Evolutionary conservation across 2,113 vertebrate genomes (phyloP), one percentile per base, ranked within the genome.

Genomic region (Circaetus cinerascens): DNA sequence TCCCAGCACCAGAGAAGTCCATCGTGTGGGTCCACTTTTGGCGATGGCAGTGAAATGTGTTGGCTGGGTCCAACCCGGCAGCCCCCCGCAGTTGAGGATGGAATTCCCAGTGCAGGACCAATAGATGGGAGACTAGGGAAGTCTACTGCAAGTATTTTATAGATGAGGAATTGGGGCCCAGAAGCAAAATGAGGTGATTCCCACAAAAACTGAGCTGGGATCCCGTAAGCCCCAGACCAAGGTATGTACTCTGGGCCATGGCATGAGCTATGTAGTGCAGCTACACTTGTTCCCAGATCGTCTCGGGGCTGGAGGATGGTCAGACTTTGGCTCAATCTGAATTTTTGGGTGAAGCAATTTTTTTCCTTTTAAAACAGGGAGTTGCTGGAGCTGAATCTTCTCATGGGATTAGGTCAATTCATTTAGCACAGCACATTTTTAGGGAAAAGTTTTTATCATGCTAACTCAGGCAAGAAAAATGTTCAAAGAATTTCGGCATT

Each of bases 11-110:
- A 5, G 50, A 66, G 15, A 55, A 50, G 4, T 15, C 50, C 40
- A 7, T 19, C 1, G 0, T 5, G 23, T 10, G 27, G 29, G 8
- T n/a, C 34, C 11, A 2, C 29, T 56, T 15, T 7, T 15, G 48
- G 43, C 0, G 2, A 25, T 40, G 45, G 22, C 29, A 10, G 30
- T 46, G 78, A 75, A 88, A 74, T 0, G 0, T 0, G 0, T 30
- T 34, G 62, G 22, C 45, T 7, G 17, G 22, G 51, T 76, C 45
- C 1, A 1, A 13, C 50, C 62, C 2, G 1, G 15, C 40, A 71
- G n/a, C 11, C 7, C 21, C 16, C 5, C 0, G 0, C 0, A 5
- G 5, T 3, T 18, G 7, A 32, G 20, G 55, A 55, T 55, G 53
- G 38, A 36, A 45, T 22, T 81, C 34, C 32, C 17, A 9, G 30